phyloP scores from a whole-genome alignment of 2,888 invertebrate species.

The Notocelia uddmanniana region DNA sequence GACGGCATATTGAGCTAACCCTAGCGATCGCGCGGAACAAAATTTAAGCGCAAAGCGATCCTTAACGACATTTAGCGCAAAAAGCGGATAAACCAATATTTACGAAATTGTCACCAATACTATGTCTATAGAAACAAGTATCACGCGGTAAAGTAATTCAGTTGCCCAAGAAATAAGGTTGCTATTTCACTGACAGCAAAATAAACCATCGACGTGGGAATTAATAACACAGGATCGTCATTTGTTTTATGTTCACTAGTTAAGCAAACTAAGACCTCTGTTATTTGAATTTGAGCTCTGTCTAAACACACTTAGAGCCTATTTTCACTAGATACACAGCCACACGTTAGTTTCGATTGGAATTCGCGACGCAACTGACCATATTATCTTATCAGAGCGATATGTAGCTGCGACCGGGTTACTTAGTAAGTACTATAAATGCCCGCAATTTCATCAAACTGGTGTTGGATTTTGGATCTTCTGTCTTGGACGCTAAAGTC shows the following conservation, averaged over 20 bases:
- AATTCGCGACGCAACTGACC: conserved; percentile 35
- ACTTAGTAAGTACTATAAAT: not conserved
- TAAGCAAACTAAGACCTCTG: not conserved
- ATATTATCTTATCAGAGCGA: conserved; percentile 42
- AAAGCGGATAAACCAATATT: no score
- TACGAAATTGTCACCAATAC: not conserved
- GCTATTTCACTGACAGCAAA: not conserved
- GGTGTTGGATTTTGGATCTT: no score
- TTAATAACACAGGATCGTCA: not conserved
- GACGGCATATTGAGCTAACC: no score
- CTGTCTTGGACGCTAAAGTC: no score
- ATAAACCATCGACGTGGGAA: not conserved
- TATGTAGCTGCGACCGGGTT: conserved; percentile 25
- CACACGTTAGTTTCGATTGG: conserved; percentile 17
- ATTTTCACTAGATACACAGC: not conserved
- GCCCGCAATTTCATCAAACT: no score
- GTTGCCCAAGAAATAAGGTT: not conserved
- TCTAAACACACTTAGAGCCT: not conserved
- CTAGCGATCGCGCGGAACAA: no score
- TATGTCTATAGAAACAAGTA: not conserved
- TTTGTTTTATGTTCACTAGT: not conserved
- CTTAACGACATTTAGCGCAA: no score
- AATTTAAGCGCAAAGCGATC: no score
- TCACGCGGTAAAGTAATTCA: not conserved
- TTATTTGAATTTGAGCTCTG: not conserved